These are phyloP conservation scores for Pontoporia blainvillei DNA, from an alignment of 2,113 vertebrate species.

Conservation along the genomic window DNA sequence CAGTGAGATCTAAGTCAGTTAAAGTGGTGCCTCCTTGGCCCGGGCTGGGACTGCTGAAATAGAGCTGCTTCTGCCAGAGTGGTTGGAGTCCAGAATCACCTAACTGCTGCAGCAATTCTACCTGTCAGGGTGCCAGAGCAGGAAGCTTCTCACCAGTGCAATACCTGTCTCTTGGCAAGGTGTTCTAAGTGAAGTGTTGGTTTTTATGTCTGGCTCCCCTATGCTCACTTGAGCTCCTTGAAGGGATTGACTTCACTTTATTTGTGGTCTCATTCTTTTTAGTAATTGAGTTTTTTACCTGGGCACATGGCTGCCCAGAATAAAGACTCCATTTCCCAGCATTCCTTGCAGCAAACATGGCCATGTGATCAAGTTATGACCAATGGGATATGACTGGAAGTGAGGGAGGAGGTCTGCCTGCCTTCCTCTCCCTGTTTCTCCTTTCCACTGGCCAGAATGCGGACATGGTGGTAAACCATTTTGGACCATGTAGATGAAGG, in stretches of 20 bases:
- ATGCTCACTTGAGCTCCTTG: neutral
- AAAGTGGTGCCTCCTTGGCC: neutral
- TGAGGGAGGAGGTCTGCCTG: neutral
- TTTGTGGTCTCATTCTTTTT: neutral
- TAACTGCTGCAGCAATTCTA: neutral
- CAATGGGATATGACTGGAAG: neutral
- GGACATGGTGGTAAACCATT: neutral
- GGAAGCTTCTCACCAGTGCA: neutral
- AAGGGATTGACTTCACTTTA: neutral
- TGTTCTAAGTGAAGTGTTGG: neutral
- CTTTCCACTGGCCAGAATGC: neutral
- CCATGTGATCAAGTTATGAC: neutral
- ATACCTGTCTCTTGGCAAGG: neutral
- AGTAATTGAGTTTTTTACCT: neutral
- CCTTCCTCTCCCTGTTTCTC: neutral
- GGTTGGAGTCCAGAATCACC: neutral
- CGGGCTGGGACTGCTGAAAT: neutral
- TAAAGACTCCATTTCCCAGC: neutral
- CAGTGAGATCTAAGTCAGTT: neutral
- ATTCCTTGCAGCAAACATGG: neutral
- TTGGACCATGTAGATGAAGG: neutral
- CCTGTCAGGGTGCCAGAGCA: neutral
- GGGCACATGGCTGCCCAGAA: neutral
- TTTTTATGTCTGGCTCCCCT: neutral
- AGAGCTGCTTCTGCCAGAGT: neutral